Evolutionary conservation across 2,888 invertebrate species (phyloP).

Genomic region (Drosophila pegasa): DNA sequence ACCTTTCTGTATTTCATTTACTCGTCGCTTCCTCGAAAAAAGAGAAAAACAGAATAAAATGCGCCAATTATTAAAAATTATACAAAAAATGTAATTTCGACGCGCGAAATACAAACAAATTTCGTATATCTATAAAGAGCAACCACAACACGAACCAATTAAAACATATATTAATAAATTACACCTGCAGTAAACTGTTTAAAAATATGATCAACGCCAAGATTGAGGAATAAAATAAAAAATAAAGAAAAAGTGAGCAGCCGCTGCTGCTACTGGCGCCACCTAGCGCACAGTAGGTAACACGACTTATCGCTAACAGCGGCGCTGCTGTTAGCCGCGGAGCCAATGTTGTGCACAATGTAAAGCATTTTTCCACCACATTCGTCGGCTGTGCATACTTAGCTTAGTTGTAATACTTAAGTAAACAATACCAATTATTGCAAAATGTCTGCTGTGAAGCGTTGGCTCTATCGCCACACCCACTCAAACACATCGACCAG

Average conservation of each 20-base stretch:
- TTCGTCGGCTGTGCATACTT: slow-evolving; percentile 48
- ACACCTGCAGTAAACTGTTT: slow-evolving; percentile 11
- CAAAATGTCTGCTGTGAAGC: slow-evolving; percentile 83
- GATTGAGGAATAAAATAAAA: not conserved
- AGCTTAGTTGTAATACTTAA: slow-evolving; percentile 25
- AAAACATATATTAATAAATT: slow-evolving; percentile 23
- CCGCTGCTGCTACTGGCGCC: slow-evolving; percentile 42
- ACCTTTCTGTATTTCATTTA: slow-evolving; percentile 59
- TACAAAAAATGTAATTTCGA: slow-evolving; percentile 1
- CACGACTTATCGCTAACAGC: slow-evolving; percentile 5
- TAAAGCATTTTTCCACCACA: slow-evolving; percentile 34
- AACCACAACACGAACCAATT: slow-evolving; percentile 12
- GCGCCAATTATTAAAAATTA: slow-evolving; percentile 49
- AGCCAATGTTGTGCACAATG: slow-evolving; percentile 31
- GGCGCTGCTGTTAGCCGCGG: slow-evolving; percentile 30
- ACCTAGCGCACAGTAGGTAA: slow-evolving; percentile 35
- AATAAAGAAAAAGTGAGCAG: slow-evolving; percentile 6
- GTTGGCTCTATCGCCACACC: slow-evolving; percentile 83
- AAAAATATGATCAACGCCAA: slow-evolving; percentile 18
- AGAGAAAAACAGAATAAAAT: not conserved
- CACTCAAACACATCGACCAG: slow-evolving; percentile 68
- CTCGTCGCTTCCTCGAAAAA: slow-evolving; percentile 49
- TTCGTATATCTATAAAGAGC: slow-evolving; percentile 3
- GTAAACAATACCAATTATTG: slow-evolving; percentile 7
- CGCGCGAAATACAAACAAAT: not conserved